Base-by-base conservation (phyloP, 2,888 invertebrate genomes). In the Torymus aiolomorphi region DNA sequence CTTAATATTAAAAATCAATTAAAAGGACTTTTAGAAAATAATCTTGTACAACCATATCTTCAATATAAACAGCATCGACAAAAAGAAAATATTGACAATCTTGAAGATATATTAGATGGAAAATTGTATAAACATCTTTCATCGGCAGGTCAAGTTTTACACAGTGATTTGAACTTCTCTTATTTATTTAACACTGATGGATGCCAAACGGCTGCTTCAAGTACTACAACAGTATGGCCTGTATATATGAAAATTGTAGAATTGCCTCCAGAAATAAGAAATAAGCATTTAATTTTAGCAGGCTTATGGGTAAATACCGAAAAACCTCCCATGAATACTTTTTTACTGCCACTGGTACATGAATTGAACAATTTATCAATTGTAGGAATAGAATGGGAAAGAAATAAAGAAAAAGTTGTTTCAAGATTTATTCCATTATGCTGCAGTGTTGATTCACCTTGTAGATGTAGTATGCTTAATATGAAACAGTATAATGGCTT, bases 161-260 rank as follows among this genome's bases (percentile, higher is more conserved):
- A 3, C 13, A 31, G 57, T 42, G 4, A 59, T 10, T 31, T 12
- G 8, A 70, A 70, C n/a, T 65, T 80, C 16, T 76, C 78, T 2
- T 82, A 80, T 18, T 70, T 56, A 10, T 78, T 82, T 65, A 82
- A 78, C 66, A 82, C 82, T 10, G 78, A 82, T 75, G 82, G 80
- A 2, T 82, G 78, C 42, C 75, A 78, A 69, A 56, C 52, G 52
- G 62, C 70, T 1, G 72, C 73, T 63, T 54, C 74, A 20, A 70
- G 79, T 14, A 12, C 65, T 31, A 11, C 59, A 8, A 42, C 67
- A 16, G 56, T 76, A 24, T 83, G 80, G 80, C 80, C 81, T 1
- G 72, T 82, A 49, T 83, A 76, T 70, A 52, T 80, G 51, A 67
- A 20, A 13, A 65, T 82, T 24, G 10, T 51, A 51, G 31, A 69